phyloP scores from a whole-genome alignment of 2,113 vertebrate species.

The Athene cunicularia region DNA sequence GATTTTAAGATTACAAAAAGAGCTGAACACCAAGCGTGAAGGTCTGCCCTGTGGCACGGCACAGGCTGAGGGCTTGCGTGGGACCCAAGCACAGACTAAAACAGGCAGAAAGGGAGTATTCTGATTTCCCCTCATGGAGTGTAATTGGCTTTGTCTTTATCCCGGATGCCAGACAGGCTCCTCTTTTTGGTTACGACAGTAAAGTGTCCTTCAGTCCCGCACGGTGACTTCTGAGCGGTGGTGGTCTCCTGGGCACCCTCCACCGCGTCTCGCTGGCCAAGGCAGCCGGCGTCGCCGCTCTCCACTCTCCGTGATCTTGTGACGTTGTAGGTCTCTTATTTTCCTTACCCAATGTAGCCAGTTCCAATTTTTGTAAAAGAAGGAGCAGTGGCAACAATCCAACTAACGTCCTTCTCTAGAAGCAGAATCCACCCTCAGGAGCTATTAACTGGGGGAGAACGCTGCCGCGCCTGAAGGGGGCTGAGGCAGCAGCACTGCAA shows the following conservation, averaged over 20 bases:
- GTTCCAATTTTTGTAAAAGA: background rate
- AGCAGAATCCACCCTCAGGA: background rate
- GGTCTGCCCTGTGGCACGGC: background rate
- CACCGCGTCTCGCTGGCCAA: fast-evolving
- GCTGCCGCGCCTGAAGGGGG: background rate
- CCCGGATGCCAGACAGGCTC: background rate
- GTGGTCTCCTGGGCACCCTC: background rate
- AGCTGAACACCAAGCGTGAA: slow-evolving; percentile 41
- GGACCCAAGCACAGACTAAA: background rate
- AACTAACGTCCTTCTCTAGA: background rate
- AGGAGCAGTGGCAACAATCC: background rate
- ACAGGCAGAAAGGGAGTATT: background rate
- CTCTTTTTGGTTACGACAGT: background rate
- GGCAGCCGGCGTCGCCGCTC: background rate
- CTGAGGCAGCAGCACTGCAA: background rate
- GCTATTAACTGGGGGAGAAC: background rate
- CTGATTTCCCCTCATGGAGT: background rate
- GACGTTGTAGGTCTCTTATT: background rate
- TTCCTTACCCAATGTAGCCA: background rate
- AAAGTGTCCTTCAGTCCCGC: fast-evolving
- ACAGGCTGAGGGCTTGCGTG: background rate
- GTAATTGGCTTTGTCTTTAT: background rate
- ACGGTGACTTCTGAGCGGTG: fast-evolving
- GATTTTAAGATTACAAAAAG: slow-evolving; percentile 67
- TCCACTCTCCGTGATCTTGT: fast-evolving